Conservation (phyloP, 1,140 invertebrate species). For the Drosophila orosa region DNA sequence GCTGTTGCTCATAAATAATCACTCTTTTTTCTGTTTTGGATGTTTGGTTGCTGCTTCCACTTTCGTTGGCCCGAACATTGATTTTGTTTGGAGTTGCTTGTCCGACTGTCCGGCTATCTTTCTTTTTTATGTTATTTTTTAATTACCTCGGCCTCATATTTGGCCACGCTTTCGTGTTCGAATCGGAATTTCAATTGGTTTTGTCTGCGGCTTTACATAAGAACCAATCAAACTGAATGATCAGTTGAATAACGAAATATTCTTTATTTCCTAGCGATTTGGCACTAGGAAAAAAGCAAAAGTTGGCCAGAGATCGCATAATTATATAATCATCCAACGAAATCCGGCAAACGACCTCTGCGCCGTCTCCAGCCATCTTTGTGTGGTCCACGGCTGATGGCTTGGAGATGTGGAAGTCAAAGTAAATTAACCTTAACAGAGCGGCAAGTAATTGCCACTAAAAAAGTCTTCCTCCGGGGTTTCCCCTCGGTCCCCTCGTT, state of each 20-base stretch:
- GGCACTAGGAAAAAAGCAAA: constrained; percentile 40
- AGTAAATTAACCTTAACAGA: constrained; percentile 53
- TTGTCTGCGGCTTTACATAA: constrained; percentile 48
- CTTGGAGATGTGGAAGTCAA: constrained; percentile 32
- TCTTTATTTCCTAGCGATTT: constrained; percentile 27
- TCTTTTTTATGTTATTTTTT: constrained; percentile 41
- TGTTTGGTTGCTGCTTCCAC: constrained; percentile 30
- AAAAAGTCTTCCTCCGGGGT: constrained; percentile 41
- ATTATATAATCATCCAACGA: constrained; percentile 51
- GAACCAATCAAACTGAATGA: constrained; percentile 50
- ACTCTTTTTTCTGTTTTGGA: constrained; percentile 17
- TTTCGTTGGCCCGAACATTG: constrained; percentile 45
- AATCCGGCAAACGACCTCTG: constrained; percentile 36
- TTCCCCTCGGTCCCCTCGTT: background rate
- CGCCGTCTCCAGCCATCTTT: constrained; percentile 27
- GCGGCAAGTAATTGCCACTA: constrained; percentile 55
- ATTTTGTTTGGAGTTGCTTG: constrained; percentile 48
- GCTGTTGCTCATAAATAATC: constrained; percentile 50
- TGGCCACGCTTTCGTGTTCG: constrained; percentile 67
- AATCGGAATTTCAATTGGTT: constrained; percentile 60
- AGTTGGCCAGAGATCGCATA: constrained; percentile 38
- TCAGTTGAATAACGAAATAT: constrained; percentile 29
- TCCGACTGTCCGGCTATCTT: constrained; percentile 9
- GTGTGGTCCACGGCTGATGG: constrained; percentile 54
- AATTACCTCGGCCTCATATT: constrained; percentile 37